These are phyloP conservation scores for Toxotes lorentzi DNA, from an alignment of 2,797 vertebrate genomes.

Conservation along the genomic window DNA sequence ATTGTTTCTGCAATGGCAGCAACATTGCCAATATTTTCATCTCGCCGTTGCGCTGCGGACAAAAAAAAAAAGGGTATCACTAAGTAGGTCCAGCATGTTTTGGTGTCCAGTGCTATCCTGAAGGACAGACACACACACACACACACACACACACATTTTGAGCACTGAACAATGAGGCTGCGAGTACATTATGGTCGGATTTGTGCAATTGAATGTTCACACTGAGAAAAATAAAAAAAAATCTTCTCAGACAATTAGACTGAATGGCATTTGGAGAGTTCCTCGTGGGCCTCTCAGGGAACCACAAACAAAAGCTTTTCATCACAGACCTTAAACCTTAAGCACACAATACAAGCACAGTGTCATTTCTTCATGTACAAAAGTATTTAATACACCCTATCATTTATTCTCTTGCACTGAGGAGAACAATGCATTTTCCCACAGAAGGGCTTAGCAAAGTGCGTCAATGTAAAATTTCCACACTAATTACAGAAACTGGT, in stretches of 20 bases:
- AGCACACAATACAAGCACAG: conserved; percentile 5
- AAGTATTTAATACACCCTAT: conserved; percentile 35
- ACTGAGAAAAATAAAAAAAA: conserved; percentile 12
- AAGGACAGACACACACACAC: conserved; percentile 1
- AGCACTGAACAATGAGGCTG: not conserved
- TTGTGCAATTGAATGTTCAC: conserved; percentile 12
- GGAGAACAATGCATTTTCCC: conserved; percentile 24
- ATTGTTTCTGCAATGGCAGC: not conserved
- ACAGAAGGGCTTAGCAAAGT: conserved; percentile 28
- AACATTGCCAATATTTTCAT: not conserved
- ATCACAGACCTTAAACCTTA: conserved; percentile 36
- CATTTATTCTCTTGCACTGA: conserved; percentile 28
- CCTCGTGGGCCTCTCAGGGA: conserved; percentile 35
- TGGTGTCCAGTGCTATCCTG: not conserved
- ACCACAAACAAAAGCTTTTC: conserved; percentile 55
- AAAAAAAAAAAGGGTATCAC: not conserved
- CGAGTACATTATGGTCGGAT: not conserved
- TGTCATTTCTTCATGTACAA: conserved; percentile 19
- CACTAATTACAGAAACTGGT: conserved; percentile 2
- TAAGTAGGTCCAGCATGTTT: not conserved
- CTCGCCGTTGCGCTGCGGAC: not conserved
- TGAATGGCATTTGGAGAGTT: conserved; percentile 30
- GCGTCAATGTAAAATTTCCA: conserved; percentile 25
- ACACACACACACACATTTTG: not conserved
- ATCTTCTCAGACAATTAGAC: conserved; percentile 20